A percentile compares a stretch with the other conserved stretches of the same genome.
phyloP scores from a whole-genome alignment of 2,113 vertebrate genomes.

The Butorides virescens region DNA sequence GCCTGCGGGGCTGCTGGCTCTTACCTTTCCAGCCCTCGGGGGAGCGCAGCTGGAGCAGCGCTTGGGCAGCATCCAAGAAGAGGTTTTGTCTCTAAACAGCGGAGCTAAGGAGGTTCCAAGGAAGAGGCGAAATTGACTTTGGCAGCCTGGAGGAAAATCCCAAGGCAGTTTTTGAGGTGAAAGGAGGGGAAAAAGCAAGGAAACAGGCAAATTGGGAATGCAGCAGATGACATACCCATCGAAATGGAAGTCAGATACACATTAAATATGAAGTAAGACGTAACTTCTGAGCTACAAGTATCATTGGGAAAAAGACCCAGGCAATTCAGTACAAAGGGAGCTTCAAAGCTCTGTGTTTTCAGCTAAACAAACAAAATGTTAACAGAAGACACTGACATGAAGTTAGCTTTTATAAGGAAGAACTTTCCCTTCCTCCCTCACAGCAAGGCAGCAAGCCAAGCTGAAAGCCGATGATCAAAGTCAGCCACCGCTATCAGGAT shows the following conservation, averaged over 20 bases:
- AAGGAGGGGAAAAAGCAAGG: neutral
- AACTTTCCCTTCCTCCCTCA: conserved; percentile 31
- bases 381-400: conserved; percentile 20
- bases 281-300: neutral
- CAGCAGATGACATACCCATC: neutral
- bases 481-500: conserved; percentile 44
- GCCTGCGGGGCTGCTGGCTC: neutral
- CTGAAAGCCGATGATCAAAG: conserved; percentile 42
- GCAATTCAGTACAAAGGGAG: neutral
- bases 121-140: neutral
- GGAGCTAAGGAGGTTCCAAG: neutral
- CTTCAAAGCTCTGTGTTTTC: neutral
- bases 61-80: neutral
- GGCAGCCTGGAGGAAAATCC: neutral
- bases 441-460: conserved; percentile 19
- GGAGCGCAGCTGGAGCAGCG: neutral
- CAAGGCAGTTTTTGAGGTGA: neutral
- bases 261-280: neutral
- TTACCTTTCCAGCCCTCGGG: neutral
- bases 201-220: neutral
- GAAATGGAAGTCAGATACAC: conserved; percentile 29
- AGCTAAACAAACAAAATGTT: conserved; percentile 33
- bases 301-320: neutral
- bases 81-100: neutral
- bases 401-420: conserved; percentile 37